These are phyloP conservation scores for Tokudaia tokunoshimensis DNA, from an alignment of 2,797 vertebrate genomes.

Conservation along the genomic window DNA sequence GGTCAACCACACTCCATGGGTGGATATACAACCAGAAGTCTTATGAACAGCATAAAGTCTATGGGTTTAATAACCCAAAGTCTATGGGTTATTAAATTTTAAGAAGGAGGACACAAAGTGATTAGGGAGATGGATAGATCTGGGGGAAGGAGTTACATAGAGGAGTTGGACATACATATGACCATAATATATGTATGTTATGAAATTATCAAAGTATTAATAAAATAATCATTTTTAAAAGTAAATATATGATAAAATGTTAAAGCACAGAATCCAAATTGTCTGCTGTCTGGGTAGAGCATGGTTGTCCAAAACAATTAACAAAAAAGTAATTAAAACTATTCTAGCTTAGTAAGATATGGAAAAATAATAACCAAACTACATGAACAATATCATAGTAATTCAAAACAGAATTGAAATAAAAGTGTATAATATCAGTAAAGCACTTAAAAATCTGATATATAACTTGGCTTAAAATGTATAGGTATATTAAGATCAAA, in stretches of 20 bases:
- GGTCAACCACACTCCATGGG: neutral
- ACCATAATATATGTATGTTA: neutral
- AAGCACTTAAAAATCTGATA: neutral
- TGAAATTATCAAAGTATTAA: neutral
- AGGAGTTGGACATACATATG: neutral
- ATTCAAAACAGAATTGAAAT: slow-evolving; percentile 19
- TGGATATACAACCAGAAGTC: neutral
- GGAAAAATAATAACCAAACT: slow-evolving; percentile 8
- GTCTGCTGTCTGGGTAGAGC: neutral
- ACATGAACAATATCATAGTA: neutral
- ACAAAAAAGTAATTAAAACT: slow-evolving; percentile 37
- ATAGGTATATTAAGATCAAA: slow-evolving; percentile 13
- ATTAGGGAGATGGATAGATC: neutral
- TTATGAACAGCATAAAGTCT: neutral
- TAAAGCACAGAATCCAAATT: slow-evolving; percentile 21
- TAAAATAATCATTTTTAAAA: neutral
- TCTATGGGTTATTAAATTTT: neutral
- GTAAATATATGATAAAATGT: neutral
- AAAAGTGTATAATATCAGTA: neutral
- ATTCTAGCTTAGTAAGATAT: neutral
- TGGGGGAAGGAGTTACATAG: neutral
- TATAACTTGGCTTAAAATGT: slow-evolving; percentile 25
- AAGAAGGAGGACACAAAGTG: neutral
- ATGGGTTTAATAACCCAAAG: neutral
- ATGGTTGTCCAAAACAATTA: slow-evolving; percentile 19